Conservation (phyloP, 2,113 vertebrate genomes). For the Anarhynchus alexandrinus region DNA sequence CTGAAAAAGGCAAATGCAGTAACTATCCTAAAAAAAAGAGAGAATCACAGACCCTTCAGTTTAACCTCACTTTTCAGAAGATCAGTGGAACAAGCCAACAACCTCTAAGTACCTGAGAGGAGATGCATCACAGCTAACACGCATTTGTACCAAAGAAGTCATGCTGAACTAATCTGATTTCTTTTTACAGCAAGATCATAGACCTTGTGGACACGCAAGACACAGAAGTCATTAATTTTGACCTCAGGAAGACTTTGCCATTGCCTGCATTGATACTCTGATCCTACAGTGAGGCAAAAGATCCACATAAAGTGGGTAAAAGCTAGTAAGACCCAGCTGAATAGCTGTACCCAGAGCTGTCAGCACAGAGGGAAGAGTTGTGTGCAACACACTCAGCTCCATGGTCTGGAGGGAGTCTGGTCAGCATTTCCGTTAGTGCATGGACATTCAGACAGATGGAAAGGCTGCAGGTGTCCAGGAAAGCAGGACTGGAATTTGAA, state of each 20-base stretch:
- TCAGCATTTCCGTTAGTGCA: background rate
- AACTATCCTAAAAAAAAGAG: background rate
- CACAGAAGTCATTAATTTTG: background rate
- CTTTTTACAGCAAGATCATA: background rate
- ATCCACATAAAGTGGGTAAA: background rate
- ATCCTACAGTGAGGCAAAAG: background rate
- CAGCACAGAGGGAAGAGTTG: background rate
- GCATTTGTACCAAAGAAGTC: background rate
- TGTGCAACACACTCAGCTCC: accelerated
- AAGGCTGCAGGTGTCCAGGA: conserved; percentile 26
- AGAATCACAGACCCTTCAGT: background rate
- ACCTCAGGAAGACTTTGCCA: background rate
- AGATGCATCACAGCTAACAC: background rate
- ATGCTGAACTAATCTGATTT: background rate
- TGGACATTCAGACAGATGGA: background rate
- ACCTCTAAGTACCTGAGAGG: background rate
- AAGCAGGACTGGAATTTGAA: background rate
- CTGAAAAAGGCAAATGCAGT: background rate
- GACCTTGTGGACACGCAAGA: background rate
- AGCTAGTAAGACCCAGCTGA: background rate
- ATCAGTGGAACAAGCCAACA: background rate
- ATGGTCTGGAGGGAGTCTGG: background rate
- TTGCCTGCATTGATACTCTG: background rate
- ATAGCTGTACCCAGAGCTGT: background rate
- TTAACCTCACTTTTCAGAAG: background rate